Evolutionary conservation across 2,113 vertebrate genomes (phyloP), one percentile per base, ranked within the genome.

Genomic region (Perognathus longimembris): DNA sequence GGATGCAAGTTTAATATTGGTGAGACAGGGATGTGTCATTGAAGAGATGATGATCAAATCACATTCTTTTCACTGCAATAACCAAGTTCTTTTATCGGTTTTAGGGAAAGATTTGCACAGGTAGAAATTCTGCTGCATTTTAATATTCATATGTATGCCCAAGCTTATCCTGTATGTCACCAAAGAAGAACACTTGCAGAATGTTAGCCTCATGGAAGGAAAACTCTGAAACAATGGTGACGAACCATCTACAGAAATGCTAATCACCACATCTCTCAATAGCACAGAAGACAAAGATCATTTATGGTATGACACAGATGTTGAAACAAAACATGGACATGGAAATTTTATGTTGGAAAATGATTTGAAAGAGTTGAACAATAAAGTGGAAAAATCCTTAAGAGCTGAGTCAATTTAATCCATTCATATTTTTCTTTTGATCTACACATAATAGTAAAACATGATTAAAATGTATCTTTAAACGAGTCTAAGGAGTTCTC

Each of bases 391-490:
- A 89, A 92, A 85, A 36, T 76, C n/a, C 20, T 28, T 85, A n/a
- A 32, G 5, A 84, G 38, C 50, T 67, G 59, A 73, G 74, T 79
- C 26, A 80, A 32, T 73, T 78, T 64, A 77, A 74, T 85, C 80
- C 32, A 21, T 71, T 83, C 63, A 71, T 50, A 89, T 66, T 88
- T 95, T 32, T 54, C 45, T 90, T 92, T 90, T 82, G 73, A 82
- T 86, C 6, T 75, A 67, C 75, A 40, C 14, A 50, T 73, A 63
- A 74, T 79, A 71, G 45, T 84, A 38, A 94, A 84, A 36, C 14
- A 74, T 88, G 40, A 45, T 93, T 89, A 94, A 92, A 93, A 88
- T 79, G 10, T 80, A 20, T 83, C 15, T 89, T 67, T 73, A 70
- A 89, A 78, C 54, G 79, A 89, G 66, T 64, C 30, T 75, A 87